Base-by-base conservation (phyloP, 2,888 invertebrate genomes). In the Dyspetes luteomarginatus region DNA sequence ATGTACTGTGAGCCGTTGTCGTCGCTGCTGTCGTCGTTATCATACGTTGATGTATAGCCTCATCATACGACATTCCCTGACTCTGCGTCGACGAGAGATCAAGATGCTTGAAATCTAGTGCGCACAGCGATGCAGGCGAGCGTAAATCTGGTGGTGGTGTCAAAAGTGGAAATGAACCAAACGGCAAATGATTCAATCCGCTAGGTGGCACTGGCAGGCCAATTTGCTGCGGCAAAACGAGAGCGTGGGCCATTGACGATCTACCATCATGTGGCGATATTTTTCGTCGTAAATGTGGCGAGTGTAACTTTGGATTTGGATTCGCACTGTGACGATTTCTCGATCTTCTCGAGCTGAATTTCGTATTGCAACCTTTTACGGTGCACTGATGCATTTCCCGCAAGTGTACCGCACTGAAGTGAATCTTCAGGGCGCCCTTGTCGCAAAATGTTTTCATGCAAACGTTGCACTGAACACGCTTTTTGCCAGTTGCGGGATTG, bases 321-420 rank as follows among this genome's bases (percentile, higher is more conserved):
- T 99, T 99, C 7, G 99, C 98, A 92, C 98, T 98, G 92, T 99
- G 99, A 1, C 99, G 94, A 90, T 99, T 99, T 67, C 99, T 94
- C 26, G 98, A 98, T 84, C 99, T 94, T 84, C 99, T 94, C 9
- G 98, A 99, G 92, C 98, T 99, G 91, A 99, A 99, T 98, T 98
- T 98, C 98, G 99, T 99, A 91, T 97, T 98, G 93, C 99, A 99
- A 0, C 99, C 99, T 91, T 98, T 98, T 0, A 99, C 98, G 0
- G 99, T 99, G 91, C 99, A 99, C 93, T 98, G 98, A 93, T 99
- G 99, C 99, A 99, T 99, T 93, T 99, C 99, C 48, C 99, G 95
- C 79, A 99, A 93, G 91, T 99, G 99, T 7, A 99, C 99, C 0
- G 99, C 99, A 65, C 98, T 98, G 91, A 99, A 99, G 92, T 99